Evolutionary conservation across 2,113 vertebrate species (phyloP).

Genomic region (Verasper variegatus): DNA sequence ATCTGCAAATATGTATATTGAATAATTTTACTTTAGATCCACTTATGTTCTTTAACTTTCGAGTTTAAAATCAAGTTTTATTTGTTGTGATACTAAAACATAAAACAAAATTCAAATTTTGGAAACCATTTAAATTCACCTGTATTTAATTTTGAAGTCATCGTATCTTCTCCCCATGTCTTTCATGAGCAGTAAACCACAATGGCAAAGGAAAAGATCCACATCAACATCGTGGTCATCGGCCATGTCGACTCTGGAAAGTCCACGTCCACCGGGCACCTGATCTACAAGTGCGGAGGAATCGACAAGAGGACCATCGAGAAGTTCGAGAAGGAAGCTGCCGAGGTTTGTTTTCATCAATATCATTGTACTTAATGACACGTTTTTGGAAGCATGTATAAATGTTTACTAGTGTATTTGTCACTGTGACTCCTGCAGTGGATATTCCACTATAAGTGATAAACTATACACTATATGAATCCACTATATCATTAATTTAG

Average conservation of each 20-base stretch:
- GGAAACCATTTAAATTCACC: too few relatives aligned
- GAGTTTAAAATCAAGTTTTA: too few relatives aligned
- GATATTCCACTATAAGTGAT: not conserved
- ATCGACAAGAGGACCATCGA: constrained; percentile 87
- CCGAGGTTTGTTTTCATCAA: constrained; percentile 56
- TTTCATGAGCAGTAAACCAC: constrained; percentile 57
- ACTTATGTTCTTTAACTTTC: too few relatives aligned
- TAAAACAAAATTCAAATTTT: too few relatives aligned
- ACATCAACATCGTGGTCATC: constrained; percentile 87
- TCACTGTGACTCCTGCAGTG: not conserved
- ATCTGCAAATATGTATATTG: too few relatives aligned
- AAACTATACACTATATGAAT: not conserved
- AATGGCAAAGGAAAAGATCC: constrained; percentile 84
- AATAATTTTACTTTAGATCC: too few relatives aligned
- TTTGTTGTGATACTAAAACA: too few relatives aligned
- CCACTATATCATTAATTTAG: too few relatives aligned
- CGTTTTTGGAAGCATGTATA: not conserved
- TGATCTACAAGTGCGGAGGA: constrained; percentile 86
- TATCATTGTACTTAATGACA: not conserved
- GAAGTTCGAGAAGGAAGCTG: constrained; percentile 85
- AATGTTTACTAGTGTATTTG: not conserved
- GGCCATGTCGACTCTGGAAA: constrained; percentile 87
- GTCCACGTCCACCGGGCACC: constrained; percentile 83
- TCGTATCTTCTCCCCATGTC: not conserved
- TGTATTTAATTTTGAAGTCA: too few relatives aligned